Conservation (phyloP, 2,113 vertebrate genomes). For the Barnardius zonarius region DNA sequence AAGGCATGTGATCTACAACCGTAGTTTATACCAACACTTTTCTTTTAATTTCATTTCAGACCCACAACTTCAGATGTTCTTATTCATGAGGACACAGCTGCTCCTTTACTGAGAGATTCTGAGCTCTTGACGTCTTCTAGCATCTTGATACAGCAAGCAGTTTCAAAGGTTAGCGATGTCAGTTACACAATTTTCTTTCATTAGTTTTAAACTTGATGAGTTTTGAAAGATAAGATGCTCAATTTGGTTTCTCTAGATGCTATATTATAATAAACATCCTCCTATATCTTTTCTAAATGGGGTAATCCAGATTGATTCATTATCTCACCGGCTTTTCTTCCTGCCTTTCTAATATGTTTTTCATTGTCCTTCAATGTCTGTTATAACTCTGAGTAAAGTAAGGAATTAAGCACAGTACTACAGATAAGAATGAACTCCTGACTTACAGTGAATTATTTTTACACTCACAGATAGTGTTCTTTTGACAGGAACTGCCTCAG, state of each 20-base stretch:
- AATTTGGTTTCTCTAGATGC: neutral
- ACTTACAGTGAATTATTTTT: neutral
- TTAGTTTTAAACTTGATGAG: neutral
- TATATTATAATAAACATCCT: neutral
- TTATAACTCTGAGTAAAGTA: neutral
- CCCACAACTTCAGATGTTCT: neutral
- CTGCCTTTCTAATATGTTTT: neutral
- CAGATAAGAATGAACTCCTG: neutral
- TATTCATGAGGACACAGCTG: neutral
- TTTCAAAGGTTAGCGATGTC: neutral
- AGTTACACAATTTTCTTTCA: neutral
- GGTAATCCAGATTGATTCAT: neutral
- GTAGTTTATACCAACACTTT: neutral
- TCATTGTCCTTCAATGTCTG: neutral
- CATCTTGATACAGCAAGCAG: neutral
- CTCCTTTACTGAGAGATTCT: neutral
- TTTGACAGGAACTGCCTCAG: neutral
- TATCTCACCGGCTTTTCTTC: neutral
- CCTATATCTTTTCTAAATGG: neutral
- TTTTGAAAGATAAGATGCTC: neutral
- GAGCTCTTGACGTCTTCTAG: neutral
- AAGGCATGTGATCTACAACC: neutral
- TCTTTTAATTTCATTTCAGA: neutral
- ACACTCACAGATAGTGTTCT: neutral
- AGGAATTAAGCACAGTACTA: neutral